Evolutionary conservation across 2,113 vertebrate species (phyloP).

Genomic region (Camelus dromedarius): DNA sequence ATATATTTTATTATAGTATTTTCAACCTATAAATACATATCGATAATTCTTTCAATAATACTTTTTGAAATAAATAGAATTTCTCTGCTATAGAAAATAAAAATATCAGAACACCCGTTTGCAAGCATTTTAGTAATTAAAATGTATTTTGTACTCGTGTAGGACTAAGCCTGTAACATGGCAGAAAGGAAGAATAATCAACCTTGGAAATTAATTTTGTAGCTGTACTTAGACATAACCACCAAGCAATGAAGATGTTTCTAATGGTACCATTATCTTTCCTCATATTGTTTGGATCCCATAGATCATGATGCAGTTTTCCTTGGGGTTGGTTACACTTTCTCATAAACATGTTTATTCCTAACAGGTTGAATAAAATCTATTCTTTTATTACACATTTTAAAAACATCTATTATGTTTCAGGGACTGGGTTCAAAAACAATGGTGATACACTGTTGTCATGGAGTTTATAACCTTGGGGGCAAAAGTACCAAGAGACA

Average conservation of each 20-base stretch:
- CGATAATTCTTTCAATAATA: background rate
- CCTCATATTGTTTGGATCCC: background rate
- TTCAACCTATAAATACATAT: background rate
- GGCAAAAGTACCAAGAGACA: background rate
- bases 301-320: background rate
- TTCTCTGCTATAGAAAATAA: background rate
- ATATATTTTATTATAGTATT: background rate
- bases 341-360: background rate
- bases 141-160: background rate
- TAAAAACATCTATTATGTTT: background rate
- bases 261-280: background rate
- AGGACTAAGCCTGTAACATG: background rate
- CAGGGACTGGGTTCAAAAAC: background rate
- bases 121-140: background rate
- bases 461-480: background rate
- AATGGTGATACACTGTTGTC: background rate
- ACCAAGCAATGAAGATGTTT: background rate
- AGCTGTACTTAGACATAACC: background rate
- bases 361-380: background rate
- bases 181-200: background rate
- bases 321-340: background rate
- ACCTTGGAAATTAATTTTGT: background rate
- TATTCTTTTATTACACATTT: background rate
- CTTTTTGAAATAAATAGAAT: slow-evolving; percentile 7
- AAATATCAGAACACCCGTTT: background rate